A percentile compares a stretch with the other conserved stretches of the same genome.
These are phyloP conservation scores for Phasia obesa DNA, from an alignment of 2,888 invertebrate genomes.

Conservation along the genomic window DNA sequence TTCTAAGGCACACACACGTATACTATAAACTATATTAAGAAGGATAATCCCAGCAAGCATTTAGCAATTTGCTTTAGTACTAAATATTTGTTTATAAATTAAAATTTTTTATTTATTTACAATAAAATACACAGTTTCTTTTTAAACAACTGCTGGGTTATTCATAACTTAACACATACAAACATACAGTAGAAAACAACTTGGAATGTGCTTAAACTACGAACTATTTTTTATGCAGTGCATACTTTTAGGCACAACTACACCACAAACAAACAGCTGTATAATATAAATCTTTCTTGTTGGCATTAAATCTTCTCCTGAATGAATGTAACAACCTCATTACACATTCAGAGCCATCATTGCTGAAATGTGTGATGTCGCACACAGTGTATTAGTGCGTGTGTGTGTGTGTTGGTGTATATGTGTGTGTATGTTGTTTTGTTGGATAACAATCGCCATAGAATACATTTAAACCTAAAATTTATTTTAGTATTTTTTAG, in stretches of 20 bases:
- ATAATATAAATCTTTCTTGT: not conserved
- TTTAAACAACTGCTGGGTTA: not conserved
- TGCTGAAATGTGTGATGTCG: slow-evolving; percentile 24
- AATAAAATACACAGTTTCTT: not conserved
- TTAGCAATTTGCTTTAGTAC: not conserved
- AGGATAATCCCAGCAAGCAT: slow-evolving; percentile 2
- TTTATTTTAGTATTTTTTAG: slow-evolving; percentile 42
- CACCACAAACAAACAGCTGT: not conserved
- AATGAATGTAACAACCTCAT: slow-evolving; percentile 45
- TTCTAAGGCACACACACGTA: not conserved
- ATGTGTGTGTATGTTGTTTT: slow-evolving; percentile 2
- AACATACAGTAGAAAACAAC: not conserved
- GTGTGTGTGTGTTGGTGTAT: not conserved
- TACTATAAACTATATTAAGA: not conserved
- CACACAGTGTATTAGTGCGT: not conserved
- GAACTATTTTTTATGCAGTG: not conserved
- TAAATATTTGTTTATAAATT: no score
- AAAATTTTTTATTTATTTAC: not conserved
- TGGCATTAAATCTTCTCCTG: not conserved
- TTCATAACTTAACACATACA: not conserved
- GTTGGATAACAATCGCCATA: not conserved
- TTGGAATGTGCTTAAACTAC: not conserved
- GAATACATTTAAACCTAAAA: slow-evolving; percentile 54
- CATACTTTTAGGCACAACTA: slow-evolving; percentile 48
- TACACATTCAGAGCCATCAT: slow-evolving; percentile 60